Conservation (phyloP, 1,140 invertebrate genomes). For the Anthonomus grandis region DNA sequence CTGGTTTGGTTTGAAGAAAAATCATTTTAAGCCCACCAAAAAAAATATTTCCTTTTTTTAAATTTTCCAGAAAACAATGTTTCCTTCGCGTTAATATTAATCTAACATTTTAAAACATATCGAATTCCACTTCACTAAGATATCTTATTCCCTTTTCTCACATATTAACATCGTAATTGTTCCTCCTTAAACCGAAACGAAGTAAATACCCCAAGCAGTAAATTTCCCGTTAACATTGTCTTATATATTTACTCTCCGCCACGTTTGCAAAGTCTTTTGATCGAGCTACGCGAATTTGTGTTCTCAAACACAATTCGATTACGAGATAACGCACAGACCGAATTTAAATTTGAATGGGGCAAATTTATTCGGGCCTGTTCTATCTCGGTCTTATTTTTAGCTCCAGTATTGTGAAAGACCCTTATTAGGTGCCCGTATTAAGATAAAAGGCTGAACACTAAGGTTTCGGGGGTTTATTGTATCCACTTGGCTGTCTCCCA, state of each 20-base stretch:
- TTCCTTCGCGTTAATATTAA: too few relatives aligned
- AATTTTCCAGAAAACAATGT: too few relatives aligned
- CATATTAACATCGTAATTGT: too few relatives aligned
- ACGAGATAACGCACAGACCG: slow-evolving; percentile 25
- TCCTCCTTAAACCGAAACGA: too few relatives aligned
- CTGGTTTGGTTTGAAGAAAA: too few relatives aligned
- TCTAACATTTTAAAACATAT: too few relatives aligned
- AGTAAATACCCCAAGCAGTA: too few relatives aligned
- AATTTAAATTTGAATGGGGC: slow-evolving; percentile 28
- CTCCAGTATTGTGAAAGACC: slow-evolving; percentile 16
- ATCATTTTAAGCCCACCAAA: too few relatives aligned
- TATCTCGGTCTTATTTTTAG: slow-evolving; percentile 25
- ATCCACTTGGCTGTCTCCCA: too few relatives aligned
- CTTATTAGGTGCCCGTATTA: slow-evolving; percentile 17
- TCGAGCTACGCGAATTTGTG: slow-evolving; percentile 15
- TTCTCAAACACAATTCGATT: slow-evolving; percentile 26
- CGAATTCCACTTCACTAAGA: too few relatives aligned
- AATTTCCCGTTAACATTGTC: slow-evolving; percentile 22
- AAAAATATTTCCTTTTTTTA: too few relatives aligned
- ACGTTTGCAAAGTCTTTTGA: slow-evolving; percentile 18
- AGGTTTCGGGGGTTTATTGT: slow-evolving; percentile 14
- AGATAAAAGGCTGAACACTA: slow-evolving; percentile 15
- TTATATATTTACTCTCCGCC: slow-evolving; percentile 23
- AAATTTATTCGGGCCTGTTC: slow-evolving; percentile 25
- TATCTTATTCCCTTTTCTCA: too few relatives aligned